Conservation (phyloP, 2,888 invertebrate genomes). For the Pimpla rufipes region DNA sequence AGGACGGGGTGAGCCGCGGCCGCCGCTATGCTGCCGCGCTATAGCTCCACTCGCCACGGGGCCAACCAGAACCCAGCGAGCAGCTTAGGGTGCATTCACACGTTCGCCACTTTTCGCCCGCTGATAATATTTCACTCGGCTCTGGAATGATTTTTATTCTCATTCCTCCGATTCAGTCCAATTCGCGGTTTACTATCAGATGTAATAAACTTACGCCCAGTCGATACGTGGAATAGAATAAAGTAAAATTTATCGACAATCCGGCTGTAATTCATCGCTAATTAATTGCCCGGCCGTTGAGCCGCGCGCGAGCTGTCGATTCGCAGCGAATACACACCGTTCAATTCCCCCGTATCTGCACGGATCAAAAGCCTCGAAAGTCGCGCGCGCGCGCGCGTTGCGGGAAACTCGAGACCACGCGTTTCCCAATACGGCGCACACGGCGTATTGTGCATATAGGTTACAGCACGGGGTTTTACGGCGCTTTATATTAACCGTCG, state of each 20-base stretch:
- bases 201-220: too few species aligned
- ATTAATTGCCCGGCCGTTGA: slow-evolving; percentile 33
- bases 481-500: slow-evolving; percentile 37
- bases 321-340: background rate
- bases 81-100: slow-evolving; percentile 64
- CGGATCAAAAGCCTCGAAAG: background rate
- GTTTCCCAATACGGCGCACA: slow-evolving; percentile 40
- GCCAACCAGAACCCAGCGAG: slow-evolving; percentile 24
- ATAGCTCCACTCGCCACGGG: slow-evolving; percentile 16
- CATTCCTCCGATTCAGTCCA: too few species aligned
- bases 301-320: slow-evolving; percentile 24
- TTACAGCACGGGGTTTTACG: slow-evolving; percentile 38
- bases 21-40: slow-evolving; percentile 53
- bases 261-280: slow-evolving; percentile 33
- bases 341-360: background rate
- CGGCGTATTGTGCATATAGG: slow-evolving; percentile 38
- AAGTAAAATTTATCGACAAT: slow-evolving; percentile 7
- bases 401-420: slow-evolving; percentile 16
- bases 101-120: background rate
- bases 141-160: background rate
- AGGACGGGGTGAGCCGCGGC: slow-evolving; percentile 78
- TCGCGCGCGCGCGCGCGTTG: slow-evolving; percentile 2
- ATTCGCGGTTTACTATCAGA: too few species aligned
- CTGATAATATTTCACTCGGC: background rate
- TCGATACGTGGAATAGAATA: too few species aligned